Evolutionary conservation across 2,888 invertebrate genomes (phyloP).

Genomic region (Dasypogon diadema): DNA sequence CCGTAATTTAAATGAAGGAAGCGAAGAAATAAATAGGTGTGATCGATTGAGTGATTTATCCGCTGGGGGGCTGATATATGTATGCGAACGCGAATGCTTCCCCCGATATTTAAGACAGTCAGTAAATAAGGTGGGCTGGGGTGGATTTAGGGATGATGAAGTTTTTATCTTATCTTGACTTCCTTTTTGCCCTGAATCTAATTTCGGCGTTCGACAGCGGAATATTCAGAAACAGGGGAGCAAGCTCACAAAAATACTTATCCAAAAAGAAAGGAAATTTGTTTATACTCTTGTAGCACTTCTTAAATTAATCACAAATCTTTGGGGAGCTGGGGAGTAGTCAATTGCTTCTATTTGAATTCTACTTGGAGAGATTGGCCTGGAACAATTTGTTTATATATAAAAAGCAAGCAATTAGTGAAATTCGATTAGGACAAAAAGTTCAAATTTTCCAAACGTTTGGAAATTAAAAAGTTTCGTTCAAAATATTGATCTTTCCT

Average conservation of each 20-base stretch:
- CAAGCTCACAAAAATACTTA: not conserved
- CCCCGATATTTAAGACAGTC: too few species aligned
- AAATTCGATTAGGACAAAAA: not conserved
- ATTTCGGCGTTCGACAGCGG: not conserved
- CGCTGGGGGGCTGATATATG: not conserved
- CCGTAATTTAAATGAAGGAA: conserved; percentile 21
- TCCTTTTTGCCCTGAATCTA: not conserved
- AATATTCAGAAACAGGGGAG: not conserved
- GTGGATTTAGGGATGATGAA: not conserved
- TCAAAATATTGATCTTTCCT: not conserved
- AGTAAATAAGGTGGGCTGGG: too few species aligned
- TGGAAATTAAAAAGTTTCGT: not conserved
- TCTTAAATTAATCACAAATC: conserved; percentile 4
- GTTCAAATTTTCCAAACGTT: not conserved
- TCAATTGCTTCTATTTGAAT: not conserved
- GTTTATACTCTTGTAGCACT: not conserved
- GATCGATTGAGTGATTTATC: conserved; percentile 46
- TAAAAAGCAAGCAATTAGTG: not conserved
- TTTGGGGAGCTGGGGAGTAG: not conserved
- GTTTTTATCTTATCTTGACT: not conserved
- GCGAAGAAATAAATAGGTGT: conserved; percentile 14
- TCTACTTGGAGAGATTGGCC: not conserved
- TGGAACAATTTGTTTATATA: not conserved
- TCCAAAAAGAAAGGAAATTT: not conserved
- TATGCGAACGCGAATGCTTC: too few species aligned